A percentile compares a stretch with the other conserved stretches of the same genome.
phyloP scores from a whole-genome alignment of 92 coral and sea anemone species.

The Siderastrea siderea region DNA sequence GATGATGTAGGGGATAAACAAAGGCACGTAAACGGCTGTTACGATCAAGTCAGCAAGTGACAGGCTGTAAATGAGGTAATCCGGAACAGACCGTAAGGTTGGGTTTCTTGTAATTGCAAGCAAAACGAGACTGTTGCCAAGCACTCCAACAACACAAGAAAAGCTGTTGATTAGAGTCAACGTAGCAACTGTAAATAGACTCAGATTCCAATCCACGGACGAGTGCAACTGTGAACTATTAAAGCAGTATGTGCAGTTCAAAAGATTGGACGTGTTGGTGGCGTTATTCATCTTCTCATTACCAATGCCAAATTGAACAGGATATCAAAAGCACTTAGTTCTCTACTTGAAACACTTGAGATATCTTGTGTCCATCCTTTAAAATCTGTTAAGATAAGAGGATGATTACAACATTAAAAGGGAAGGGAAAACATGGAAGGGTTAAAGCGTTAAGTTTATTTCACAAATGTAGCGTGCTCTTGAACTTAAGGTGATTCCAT shows the following conservation, averaged over 20 bases:
- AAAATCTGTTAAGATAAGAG: too few relatives aligned
- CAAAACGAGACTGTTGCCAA: slow-evolving; percentile 30
- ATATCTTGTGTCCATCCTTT: too few relatives aligned
- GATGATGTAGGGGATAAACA: neutral
- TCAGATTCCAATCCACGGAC: neutral
- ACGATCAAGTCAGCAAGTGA: slow-evolving; percentile 37
- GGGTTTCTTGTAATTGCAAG: slow-evolving; percentile 21
- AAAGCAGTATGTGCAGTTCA: neutral
- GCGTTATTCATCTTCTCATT: neutral
- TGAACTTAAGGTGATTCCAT: too few relatives aligned
- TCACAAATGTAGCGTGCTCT: too few relatives aligned
- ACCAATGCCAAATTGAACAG: neutral
- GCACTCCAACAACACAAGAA: slow-evolving; percentile 4
- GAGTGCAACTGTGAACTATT: neutral
- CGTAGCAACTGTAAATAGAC: slow-evolving; percentile 3
- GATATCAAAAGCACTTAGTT: neutral
- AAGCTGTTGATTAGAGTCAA: slow-evolving; percentile 3
- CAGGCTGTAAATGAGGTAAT: slow-evolving; percentile 38
- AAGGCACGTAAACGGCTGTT: slow-evolving; percentile 32
- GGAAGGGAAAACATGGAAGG: too few relatives aligned
- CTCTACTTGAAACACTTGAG: neutral
- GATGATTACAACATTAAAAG: too few relatives aligned
- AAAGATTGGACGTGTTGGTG: neutral
- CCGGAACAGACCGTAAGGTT: slow-evolving; percentile 28
- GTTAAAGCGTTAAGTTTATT: too few relatives aligned